Evolutionary conservation across 2,888 invertebrate genomes (phyloP).

Genomic region (Drosophila paranaensis): DNA sequence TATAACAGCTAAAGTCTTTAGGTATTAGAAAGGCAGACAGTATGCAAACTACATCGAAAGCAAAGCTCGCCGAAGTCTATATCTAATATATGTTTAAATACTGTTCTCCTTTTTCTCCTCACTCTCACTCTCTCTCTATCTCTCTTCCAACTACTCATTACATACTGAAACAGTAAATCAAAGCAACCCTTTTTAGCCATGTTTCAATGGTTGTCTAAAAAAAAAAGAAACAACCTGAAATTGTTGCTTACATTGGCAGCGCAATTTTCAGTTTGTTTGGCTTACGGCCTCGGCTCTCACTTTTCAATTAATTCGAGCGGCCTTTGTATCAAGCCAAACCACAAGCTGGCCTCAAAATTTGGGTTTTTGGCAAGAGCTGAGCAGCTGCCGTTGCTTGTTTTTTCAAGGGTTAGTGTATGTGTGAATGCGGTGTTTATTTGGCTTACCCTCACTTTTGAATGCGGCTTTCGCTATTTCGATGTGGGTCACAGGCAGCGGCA

Average conservation of each 20-base stretch:
- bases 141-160: background rate
- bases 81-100: no score
- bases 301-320: constrained; percentile 73
- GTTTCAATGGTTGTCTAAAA: background rate
- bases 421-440: constrained; percentile 24
- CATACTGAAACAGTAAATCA: background rate
- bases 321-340: constrained; percentile 25
- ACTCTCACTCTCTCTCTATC: background rate
- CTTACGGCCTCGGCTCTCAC: constrained; percentile 56
- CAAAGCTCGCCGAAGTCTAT: no score
- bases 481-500: constrained; percentile 60
- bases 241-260: constrained; percentile 49
- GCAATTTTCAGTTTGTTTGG: constrained; percentile 57
- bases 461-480: constrained; percentile 49
- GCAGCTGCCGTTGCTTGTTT: constrained; percentile 1
- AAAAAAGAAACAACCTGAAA: constrained; percentile 46
- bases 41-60: no score
- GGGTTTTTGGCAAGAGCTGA: constrained; percentile 22
- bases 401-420: constrained; percentile 22
- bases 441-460: constrained; percentile 52
- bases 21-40: no score
- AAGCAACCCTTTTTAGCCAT: background rate
- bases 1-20: no score
- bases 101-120: no score
- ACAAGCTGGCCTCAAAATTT: constrained; percentile 19